Conservation (phyloP, 2,888 invertebrate genomes). For the Polydrusus tereticollis region DNA sequence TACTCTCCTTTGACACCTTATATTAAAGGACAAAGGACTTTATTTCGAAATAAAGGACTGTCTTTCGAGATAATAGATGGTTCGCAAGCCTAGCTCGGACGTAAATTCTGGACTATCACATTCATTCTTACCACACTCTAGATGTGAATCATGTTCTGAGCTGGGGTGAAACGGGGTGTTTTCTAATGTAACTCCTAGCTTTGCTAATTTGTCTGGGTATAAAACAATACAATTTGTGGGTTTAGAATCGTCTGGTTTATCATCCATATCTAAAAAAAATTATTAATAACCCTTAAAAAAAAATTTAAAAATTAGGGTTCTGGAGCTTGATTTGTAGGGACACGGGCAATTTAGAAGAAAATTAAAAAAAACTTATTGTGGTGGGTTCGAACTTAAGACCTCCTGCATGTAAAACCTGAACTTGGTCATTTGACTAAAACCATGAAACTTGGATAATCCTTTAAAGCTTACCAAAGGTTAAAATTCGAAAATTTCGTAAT, state of each 20-base stretch:
- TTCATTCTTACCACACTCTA: background rate
- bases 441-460: background rate
- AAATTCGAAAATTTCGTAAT: too few relatives aligned
- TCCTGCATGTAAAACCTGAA: background rate
- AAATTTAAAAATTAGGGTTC: too few relatives aligned
- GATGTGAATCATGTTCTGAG: background rate
- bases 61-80: too few relatives aligned
- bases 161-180: too few relatives aligned
- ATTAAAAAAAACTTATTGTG: too few relatives aligned
- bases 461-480: background rate
- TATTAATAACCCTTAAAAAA: background rate
- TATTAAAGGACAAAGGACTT: too few relatives aligned
- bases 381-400: conserved; percentile 3
- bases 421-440: background rate
- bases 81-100: too few relatives aligned
- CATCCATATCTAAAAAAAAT: conserved; percentile 20
- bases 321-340: too few relatives aligned
- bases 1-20: too few relatives aligned
- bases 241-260: background rate
- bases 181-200: conserved; percentile 11
- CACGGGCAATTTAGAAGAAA: too few relatives aligned
- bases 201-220: conserved; percentile 13
- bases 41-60: too few relatives aligned
- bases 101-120: background rate
- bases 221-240: conserved; percentile 15